Conservation (phyloP, 2,113 vertebrate genomes). For the Meles meles region DNA sequence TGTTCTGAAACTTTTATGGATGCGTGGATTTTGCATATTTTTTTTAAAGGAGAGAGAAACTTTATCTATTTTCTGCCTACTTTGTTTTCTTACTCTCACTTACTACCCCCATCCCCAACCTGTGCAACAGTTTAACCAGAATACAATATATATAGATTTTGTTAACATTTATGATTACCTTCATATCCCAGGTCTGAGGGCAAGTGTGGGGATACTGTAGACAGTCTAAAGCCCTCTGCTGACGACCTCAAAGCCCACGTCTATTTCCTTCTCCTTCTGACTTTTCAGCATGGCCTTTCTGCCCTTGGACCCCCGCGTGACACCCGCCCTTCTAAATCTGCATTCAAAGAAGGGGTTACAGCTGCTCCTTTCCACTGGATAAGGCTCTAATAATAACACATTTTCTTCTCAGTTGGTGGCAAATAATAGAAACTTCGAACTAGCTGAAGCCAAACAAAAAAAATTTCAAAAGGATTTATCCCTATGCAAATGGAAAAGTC, state of each 20-base stretch:
- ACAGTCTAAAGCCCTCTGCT: too few species aligned
- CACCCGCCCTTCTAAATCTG: background rate
- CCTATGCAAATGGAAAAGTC: too few species aligned
- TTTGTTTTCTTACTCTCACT: background rate
- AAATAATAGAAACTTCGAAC: background rate
- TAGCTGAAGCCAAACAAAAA: background rate
- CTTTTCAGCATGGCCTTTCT: fast-evolving
- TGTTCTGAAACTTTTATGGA: background rate
- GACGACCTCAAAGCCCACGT: fast-evolving
- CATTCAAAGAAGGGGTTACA: background rate
- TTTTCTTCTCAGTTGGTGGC: background rate
- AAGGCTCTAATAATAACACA: background rate
- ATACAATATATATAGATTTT: fast-evolving
- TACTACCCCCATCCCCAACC: too few species aligned
- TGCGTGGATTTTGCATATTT: background rate
- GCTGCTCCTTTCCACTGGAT: too few species aligned
- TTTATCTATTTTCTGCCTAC: background rate
- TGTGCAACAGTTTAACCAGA: background rate
- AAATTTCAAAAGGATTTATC: background rate
- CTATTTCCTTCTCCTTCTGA: fast-evolving
- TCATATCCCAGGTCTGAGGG: background rate
- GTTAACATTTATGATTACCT: background rate
- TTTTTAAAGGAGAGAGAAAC: background rate
- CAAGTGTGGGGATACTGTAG: too few species aligned
- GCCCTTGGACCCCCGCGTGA: background rate